phyloP scores from a whole-genome alignment of 37 sponge, comb jelly and placozoan genomes.

The Geodia barretti region DNA sequence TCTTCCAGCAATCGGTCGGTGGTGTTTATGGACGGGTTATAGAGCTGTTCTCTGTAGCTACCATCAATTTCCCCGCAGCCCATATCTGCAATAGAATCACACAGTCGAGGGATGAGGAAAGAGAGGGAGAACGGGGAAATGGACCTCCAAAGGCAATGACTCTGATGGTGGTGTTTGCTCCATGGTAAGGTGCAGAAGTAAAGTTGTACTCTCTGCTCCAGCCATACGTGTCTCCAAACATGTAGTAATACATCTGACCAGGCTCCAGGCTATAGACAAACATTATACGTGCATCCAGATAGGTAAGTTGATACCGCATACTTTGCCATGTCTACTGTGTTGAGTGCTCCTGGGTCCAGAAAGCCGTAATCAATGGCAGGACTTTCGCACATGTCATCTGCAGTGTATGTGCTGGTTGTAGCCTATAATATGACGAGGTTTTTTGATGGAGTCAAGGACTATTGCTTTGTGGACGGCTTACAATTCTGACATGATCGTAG shows the following conservation, averaged over 20 bases:
- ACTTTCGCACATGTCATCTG: conserved; percentile 75
- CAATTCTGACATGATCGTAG: conserved; percentile 14
- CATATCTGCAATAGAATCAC: conserved; percentile 63
- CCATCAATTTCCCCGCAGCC: conserved; percentile 63
- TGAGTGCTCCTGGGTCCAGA: conserved; percentile 65
- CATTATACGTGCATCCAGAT: background rate
- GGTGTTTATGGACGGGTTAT: conserved; percentile 64
- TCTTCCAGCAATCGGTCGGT: conserved; percentile 28
- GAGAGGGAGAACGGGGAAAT: background rate
- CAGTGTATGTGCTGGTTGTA: conserved; percentile 56
- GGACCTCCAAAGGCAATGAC: conserved; percentile 73
- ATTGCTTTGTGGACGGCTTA: background rate
- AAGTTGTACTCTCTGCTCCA: conserved; percentile 55
- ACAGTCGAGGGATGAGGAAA: no score
- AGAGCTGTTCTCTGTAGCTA: conserved; percentile 25
- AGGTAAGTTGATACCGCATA: background rate
- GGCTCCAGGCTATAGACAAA: conserved; percentile 41
- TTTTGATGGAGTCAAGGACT: background rate
- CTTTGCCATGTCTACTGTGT: conserved; percentile 38
- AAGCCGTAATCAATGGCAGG: conserved; percentile 73
- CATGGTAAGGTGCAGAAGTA: conserved; percentile 1
- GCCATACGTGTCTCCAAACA: conserved; percentile 53
- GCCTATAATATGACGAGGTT: conserved; percentile 53
- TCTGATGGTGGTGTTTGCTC: conserved; percentile 14
- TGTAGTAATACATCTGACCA: conserved; percentile 53